Evolutionary conservation across 2,888 invertebrate genomes (phyloP).

Genomic region (Acanthosepion esculentum): DNA sequence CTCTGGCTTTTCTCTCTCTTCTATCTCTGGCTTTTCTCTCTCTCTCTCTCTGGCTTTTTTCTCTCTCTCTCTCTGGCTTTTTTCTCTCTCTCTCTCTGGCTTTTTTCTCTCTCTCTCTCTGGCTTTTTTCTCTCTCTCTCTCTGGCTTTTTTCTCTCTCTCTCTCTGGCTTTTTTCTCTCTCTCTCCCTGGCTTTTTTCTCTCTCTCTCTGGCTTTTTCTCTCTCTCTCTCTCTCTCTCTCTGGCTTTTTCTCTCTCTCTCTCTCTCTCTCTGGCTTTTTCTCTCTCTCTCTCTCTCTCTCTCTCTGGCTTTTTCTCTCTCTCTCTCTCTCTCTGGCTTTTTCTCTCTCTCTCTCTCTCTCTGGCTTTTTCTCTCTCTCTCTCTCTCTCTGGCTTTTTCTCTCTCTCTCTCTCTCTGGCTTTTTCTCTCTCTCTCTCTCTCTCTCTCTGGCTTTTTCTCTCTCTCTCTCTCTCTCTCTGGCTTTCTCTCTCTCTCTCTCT

Average conservation of each 20-base stretch:
- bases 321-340: neutral
- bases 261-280: neutral
- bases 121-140: neutral
- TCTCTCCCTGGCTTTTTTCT: neutral
- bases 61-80: too few relatives aligned
- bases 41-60: neutral
- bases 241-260: neutral
- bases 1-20: neutral
- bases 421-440: too few relatives aligned
- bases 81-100: too few relatives aligned
- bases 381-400: neutral
- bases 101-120: neutral
- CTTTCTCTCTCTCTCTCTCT: too few relatives aligned
- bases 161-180: neutral
- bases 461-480: too few relatives aligned
- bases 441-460: too few relatives aligned
- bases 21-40: neutral
- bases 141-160: neutral
- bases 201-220: neutral
- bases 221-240: neutral
- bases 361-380: neutral
- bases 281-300: too few relatives aligned
- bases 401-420: too few relatives aligned
- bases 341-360: neutral
- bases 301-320: neutral